These are phyloP conservation scores for Falco punctatus DNA, from an alignment of 2,113 vertebrate species.

Conservation along the genomic window DNA sequence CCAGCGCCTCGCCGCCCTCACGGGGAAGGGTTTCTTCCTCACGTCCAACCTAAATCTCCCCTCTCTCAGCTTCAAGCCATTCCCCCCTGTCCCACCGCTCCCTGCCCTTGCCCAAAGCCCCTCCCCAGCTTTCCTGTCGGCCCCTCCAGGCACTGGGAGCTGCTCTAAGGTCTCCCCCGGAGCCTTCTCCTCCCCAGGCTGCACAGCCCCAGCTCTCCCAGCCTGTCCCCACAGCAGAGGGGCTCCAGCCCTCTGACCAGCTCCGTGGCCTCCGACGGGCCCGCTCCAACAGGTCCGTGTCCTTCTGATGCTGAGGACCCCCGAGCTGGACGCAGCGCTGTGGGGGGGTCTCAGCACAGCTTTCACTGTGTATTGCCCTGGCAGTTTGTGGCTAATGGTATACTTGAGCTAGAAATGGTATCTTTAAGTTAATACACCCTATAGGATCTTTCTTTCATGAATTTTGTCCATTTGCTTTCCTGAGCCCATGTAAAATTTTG, in stretches of 20 bases:
- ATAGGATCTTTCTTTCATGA: background rate
- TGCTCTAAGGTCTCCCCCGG: too few species aligned
- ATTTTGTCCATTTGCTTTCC: background rate
- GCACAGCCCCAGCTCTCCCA: too few species aligned
- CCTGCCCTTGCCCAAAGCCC: too few species aligned
- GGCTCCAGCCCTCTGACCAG: background rate
- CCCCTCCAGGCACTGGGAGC: too few species aligned
- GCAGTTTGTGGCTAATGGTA: background rate
- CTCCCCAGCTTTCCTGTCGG: too few species aligned
- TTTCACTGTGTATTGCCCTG: background rate
- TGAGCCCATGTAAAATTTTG: background rate
- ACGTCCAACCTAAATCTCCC: too few species aligned
- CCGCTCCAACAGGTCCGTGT: background rate
- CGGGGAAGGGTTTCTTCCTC: too few species aligned
- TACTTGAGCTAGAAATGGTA: background rate
- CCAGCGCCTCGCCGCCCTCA: too few species aligned
- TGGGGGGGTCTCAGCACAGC: background rate
- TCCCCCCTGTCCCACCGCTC: too few species aligned
- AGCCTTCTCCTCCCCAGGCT: too few species aligned
- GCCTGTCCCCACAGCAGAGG: too few species aligned
- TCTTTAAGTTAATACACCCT: background rate
- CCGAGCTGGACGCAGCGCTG: background rate
- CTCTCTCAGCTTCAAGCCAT: too few species aligned
- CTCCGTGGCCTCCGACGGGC: rapidly evolving
- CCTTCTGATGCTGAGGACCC: background rate